Conservation (phyloP, 2,113 vertebrate genomes). For the Neodon shergylaensis region DNA sequence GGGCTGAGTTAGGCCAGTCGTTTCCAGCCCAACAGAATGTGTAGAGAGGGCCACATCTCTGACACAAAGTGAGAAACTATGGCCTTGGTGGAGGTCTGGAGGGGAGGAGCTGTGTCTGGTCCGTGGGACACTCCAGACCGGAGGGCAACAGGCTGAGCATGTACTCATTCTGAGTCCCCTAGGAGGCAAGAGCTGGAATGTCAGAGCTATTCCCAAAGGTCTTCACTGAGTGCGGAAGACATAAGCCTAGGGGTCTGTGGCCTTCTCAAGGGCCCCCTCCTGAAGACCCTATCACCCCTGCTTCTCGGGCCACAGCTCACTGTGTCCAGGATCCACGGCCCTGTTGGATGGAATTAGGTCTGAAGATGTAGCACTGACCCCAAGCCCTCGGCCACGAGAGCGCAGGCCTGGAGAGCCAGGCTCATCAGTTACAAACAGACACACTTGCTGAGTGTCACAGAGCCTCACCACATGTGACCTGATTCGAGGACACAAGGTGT, state of each 20-base stretch:
- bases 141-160: neutral
- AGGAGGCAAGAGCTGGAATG: neutral
- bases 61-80: neutral
- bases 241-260: neutral
- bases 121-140: rapidly evolving
- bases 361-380: neutral
- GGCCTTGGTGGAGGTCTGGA: no score
- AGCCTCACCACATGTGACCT: no score
- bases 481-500: neutral
- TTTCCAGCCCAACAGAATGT: rapidly evolving
- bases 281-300: neutral
- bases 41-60: neutral
- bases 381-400: neutral
- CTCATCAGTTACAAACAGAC: neutral
- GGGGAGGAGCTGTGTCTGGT: rapidly evolving
- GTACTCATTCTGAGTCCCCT: neutral
- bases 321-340: neutral
- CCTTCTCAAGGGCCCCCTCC: neutral
- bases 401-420: neutral
- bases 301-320: neutral
- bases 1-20: neutral
- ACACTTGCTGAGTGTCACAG: neutral
- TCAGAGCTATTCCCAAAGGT: neutral
- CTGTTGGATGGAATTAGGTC: neutral
- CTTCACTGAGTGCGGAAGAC: neutral